These are phyloP conservation scores for Lasioglossum leucozonium DNA, from an alignment of 2,888 invertebrate genomes.

Conservation along the genomic window DNA sequence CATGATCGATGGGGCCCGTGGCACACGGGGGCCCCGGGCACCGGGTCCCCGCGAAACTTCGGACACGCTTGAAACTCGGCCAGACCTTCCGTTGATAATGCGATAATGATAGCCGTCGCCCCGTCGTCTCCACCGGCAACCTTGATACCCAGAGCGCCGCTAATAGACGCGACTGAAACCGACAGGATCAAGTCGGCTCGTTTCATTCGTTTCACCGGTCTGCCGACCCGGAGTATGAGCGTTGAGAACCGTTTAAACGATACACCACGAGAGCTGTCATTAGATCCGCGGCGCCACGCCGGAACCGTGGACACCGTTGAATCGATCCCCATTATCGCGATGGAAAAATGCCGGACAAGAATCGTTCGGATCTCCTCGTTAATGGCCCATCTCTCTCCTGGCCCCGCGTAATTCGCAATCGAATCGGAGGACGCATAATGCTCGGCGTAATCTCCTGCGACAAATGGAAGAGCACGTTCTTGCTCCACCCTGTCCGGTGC, in stretches of 20 bases:
- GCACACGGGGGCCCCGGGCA: constrained; percentile 21
- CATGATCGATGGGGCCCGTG: constrained; percentile 57
- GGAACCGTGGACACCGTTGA: not conserved
- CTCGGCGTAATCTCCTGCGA: constrained; percentile 1
- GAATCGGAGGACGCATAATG: constrained; percentile 12
- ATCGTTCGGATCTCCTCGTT: not conserved
- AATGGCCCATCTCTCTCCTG: not conserved
- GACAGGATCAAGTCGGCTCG: constrained; percentile 15
- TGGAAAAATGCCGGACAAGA: constrained; percentile 18
- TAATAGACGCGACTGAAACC: constrained; percentile 17
- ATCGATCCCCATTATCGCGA: constrained; percentile 40
- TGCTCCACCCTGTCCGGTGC: not conserved
- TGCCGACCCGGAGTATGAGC: not conserved
- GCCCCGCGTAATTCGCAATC: not conserved
- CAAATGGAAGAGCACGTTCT: not conserved
- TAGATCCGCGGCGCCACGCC: constrained; percentile 17
- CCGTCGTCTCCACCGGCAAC: not conserved
- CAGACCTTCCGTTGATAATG: constrained; percentile 46
- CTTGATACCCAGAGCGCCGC: not conserved
- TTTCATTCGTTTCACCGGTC: constrained; percentile 27
- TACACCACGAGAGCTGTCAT: constrained; percentile 22
- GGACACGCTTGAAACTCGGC: constrained; percentile 31
- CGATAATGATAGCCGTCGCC: constrained; percentile 34
- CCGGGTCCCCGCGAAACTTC: not conserved
- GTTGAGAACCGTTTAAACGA: constrained; percentile 29